Evolutionary conservation across 1,140 invertebrate genomes (phyloP), one percentile per base, ranked within the genome.

Genomic region (Nasonia longicornis): DNA sequence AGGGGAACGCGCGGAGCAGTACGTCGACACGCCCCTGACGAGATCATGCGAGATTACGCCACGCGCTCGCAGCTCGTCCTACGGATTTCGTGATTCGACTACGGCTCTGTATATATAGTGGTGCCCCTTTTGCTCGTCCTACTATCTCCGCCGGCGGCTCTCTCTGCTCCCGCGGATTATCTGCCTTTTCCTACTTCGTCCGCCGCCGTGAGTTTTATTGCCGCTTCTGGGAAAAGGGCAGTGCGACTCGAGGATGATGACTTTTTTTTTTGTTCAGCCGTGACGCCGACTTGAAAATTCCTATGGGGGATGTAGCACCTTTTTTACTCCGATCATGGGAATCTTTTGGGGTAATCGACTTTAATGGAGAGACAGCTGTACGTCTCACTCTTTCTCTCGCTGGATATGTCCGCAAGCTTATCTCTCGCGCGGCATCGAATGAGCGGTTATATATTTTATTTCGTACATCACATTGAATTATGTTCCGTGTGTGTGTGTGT

Each of bases 21-120:
- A 79, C 85, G 84, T 86, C 87, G 89, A 89, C 88, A 90, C 87
- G 85, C 85, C 84, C 84, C 80, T 85, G 85, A 86, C 83, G 85
- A 87, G 88, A 89, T 89, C 84, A 75, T 38, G 67, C 79, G 83
- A 85, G 87, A 88, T 88, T 86, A 73, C 73, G 80, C 82, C 81
- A 75, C 79, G 73, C 76, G 82, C 66, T 84, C 79, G 73, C 29
- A 29, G 35, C 42, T 29, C 35, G 12, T 35, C 22, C 22, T 74
- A 72, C 45, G 73, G 74, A 81, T 82, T 79, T 58, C 80, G 79
- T 83, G 82, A 80, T 82, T 84, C 84, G 83, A 83, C 74, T 72
- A 79, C 80, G 31, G 70, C 42, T 58, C 4, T 52, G 14, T 52
- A 52, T 52, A 3, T n/a, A 58, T 26, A 26, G 6, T 14, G 20